Percentiles rank a stretch among this genome's conserved stretches.
Conservation (phyloP, 1,140 invertebrate genomes). For the Parapsyche elsis region DNA sequence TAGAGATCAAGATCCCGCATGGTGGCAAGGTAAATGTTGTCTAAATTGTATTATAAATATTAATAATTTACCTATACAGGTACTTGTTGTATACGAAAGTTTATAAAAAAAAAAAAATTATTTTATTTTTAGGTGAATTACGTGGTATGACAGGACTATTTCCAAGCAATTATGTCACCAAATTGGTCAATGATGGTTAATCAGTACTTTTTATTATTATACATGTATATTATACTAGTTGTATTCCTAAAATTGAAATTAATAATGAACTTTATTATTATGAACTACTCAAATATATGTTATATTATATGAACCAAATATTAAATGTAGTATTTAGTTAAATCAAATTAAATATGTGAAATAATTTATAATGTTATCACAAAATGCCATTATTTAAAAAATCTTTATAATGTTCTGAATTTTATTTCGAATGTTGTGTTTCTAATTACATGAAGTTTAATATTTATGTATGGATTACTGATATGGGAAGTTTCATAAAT, state of each 20-base stretch:
- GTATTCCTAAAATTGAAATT: no score
- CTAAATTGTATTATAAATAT: no score
- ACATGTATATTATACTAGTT: no score
- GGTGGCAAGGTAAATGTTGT: constrained; percentile 84
- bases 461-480: no score
- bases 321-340: neutral
- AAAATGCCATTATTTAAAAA: no score
- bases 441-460: neutral
- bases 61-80: no score
- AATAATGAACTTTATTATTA: neutral
- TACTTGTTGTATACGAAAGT: no score
- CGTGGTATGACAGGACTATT: constrained; percentile 89
- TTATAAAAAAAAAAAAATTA: no score
- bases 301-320: neutral
- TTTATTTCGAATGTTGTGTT: neutral
- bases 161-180: constrained; percentile 89
- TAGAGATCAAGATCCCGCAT: constrained; percentile 88
- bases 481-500: no score
- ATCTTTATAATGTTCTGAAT: neutral
- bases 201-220: neutral
- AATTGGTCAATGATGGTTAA: constrained; percentile 63
- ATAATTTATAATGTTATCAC: no score
- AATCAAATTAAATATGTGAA: no score
- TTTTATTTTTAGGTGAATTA: constrained; percentile 76
- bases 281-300: neutral